These are phyloP conservation scores for Acanthosepion esculentum DNA, from an alignment of 2,888 invertebrate species.

Conservation along the genomic window DNA sequence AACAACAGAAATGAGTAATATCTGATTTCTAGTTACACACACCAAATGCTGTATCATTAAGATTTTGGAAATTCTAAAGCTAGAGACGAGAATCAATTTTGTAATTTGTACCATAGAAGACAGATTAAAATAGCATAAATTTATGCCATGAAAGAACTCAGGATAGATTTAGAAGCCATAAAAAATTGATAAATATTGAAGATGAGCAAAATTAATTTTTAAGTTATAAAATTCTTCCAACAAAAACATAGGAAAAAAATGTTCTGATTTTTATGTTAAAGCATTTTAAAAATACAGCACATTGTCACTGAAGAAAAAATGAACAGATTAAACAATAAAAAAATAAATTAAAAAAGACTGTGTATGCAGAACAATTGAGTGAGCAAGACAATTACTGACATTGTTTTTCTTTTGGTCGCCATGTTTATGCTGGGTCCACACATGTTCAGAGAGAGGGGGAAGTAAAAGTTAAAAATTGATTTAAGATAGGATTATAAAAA, in stretches of 20 bases:
- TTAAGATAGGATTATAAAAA: no score
- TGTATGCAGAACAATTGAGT: constrained; percentile 33
- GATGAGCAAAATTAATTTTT: not conserved
- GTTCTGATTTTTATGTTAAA: not conserved
- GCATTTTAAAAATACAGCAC: not conserved
- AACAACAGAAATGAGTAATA: not conserved
- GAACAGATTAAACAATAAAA: not conserved
- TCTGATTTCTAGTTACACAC: not conserved
- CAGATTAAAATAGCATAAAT: not conserved
- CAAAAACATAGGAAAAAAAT: not conserved
- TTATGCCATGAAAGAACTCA: not conserved
- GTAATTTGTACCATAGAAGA: not conserved
- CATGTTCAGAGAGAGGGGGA: not conserved
- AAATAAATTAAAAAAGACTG: not conserved
- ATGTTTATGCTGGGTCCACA: not conserved
- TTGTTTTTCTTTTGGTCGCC: not conserved
- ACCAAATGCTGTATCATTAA: no score
- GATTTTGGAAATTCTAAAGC: not conserved
- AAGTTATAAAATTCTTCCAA: not conserved
- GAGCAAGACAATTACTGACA: constrained; percentile 17
- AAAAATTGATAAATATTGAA: not conserved
- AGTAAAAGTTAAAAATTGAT: not conserved
- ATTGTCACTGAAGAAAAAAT: not conserved
- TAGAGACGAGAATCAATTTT: not conserved
- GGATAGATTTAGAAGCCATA: not conserved